These are phyloP conservation scores for Brenthis ino DNA, from an alignment of 2,888 invertebrate genomes.

Conservation along the genomic window DNA sequence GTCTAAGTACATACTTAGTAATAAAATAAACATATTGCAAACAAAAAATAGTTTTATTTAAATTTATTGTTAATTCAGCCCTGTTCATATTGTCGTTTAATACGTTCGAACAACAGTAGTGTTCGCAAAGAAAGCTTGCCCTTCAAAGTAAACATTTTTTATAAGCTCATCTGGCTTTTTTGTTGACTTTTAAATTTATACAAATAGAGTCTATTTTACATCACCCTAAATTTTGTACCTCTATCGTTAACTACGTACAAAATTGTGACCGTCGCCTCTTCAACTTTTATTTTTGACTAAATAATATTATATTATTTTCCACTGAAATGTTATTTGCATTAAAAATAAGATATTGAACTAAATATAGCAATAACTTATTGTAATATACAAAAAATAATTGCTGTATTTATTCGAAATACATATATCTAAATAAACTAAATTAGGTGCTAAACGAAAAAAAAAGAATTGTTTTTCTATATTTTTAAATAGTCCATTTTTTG, in stretches of 20 bases:
- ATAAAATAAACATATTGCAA: slow-evolving; percentile 8
- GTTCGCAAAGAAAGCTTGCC: slow-evolving; percentile 75
- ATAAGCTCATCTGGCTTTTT: slow-evolving; percentile 46
- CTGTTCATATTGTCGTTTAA: slow-evolving; percentile 64
- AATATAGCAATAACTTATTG: too few species aligned
- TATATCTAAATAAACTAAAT: too few species aligned
- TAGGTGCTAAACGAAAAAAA: too few species aligned
- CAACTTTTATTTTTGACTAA: not conserved
- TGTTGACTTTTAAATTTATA: slow-evolving; percentile 46
- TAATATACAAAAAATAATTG: too few species aligned
- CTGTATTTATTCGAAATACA: too few species aligned
- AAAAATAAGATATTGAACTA: too few species aligned
- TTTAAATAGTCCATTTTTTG: too few species aligned
- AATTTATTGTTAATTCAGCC: slow-evolving; percentile 47
- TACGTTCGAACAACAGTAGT: slow-evolving; percentile 68
- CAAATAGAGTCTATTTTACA: slow-evolving; percentile 54
- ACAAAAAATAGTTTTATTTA: slow-evolving; percentile 4
- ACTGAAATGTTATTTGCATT: too few species aligned
- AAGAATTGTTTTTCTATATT: too few species aligned
- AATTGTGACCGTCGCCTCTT: slow-evolving; percentile 52
- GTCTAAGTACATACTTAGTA: not conserved
- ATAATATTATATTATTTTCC: too few species aligned
- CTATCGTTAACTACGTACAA: slow-evolving; percentile 45
- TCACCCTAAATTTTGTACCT: slow-evolving; percentile 41
- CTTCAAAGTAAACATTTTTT: slow-evolving; percentile 67